Conservation (phyloP, 2,888 invertebrate species). For the Morpho achilles region DNA sequence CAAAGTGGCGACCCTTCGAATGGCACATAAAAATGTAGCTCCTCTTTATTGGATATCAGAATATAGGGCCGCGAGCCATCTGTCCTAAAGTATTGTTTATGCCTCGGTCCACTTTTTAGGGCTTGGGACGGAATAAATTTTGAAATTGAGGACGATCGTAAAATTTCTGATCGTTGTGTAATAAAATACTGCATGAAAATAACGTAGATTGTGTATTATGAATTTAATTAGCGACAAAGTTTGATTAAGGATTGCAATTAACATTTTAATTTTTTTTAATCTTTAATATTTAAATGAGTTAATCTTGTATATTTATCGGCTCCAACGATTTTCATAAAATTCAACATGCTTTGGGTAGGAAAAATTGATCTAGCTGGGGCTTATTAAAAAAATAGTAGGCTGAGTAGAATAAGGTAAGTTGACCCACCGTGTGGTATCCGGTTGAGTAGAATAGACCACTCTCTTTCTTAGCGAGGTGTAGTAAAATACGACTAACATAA, state of each 20-base stretch:
- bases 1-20: conserved; percentile 53
- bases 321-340: no score
- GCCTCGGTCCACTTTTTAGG: conserved; percentile 25
- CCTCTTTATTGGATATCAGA: conserved; percentile 58
- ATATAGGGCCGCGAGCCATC: conserved; percentile 44
- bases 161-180: conserved; percentile 14
- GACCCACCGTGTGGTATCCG: no score
- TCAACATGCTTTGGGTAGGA: no score
- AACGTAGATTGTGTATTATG: conserved; percentile 8
- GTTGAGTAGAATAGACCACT: no score
- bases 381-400: no score
- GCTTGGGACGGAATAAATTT: conserved; percentile 22
- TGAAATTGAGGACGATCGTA: conserved; percentile 16
- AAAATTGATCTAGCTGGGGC: no score
- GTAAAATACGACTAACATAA: no score
- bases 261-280: neutral
- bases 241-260: conserved; percentile 7
- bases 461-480: no score
- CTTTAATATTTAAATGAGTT: no score
- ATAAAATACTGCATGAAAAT: conserved; percentile 9
- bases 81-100: conserved; percentile 37
- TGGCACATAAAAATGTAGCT: conserved; percentile 61
- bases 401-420: no score
- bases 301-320: no score
- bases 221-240: conserved; percentile 8